A percentile compares a stretch with the other conserved stretches of the same genome.
phyloP scores from a whole-genome alignment of 2,888 invertebrate species.

The Galerucella pusilla region DNA sequence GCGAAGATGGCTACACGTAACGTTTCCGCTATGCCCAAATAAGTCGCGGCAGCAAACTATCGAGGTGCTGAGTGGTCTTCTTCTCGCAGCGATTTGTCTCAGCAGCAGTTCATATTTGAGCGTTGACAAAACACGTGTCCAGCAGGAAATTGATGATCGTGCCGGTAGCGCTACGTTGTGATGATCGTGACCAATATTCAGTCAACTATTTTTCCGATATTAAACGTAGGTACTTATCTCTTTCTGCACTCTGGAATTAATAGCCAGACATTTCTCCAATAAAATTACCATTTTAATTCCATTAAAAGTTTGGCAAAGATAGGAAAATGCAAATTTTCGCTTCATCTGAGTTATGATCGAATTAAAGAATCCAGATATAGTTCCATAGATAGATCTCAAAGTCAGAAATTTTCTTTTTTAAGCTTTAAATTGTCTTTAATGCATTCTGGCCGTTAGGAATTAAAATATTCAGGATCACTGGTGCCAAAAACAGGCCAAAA shows the following conservation, averaged over 20 bases:
- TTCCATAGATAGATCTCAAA: constrained; percentile 43
- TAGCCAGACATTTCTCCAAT: constrained; percentile 41
- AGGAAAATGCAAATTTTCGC: constrained; percentile 50
- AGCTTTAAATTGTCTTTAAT: constrained; percentile 57
- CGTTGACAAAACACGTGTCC: no score
- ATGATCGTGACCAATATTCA: constrained; percentile 12
- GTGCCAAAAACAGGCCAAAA: constrained; percentile 37
- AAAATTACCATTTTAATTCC: constrained; percentile 50
- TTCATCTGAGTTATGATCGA: constrained; percentile 44
- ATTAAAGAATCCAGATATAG: constrained; percentile 44
- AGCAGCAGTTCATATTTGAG: no score
- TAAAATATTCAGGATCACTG: constrained; percentile 56
- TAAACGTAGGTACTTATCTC: constrained; percentile 32
- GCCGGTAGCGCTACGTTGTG: no score
- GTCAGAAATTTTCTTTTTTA: constrained; percentile 47
- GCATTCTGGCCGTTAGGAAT: constrained; percentile 55
- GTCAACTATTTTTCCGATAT: constrained; percentile 32
- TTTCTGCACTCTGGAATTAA: constrained; percentile 43
- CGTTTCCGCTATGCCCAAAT: no score
- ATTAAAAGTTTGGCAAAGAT: constrained; percentile 51
- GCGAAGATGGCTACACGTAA: no score
- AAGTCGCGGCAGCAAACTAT: no score
- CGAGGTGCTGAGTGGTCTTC: no score
- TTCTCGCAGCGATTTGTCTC: no score
- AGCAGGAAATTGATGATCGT: no score